These are phyloP conservation scores for Cotesia glomerata DNA, from an alignment of 1,140 invertebrate genomes.

Conservation along the genomic window DNA sequence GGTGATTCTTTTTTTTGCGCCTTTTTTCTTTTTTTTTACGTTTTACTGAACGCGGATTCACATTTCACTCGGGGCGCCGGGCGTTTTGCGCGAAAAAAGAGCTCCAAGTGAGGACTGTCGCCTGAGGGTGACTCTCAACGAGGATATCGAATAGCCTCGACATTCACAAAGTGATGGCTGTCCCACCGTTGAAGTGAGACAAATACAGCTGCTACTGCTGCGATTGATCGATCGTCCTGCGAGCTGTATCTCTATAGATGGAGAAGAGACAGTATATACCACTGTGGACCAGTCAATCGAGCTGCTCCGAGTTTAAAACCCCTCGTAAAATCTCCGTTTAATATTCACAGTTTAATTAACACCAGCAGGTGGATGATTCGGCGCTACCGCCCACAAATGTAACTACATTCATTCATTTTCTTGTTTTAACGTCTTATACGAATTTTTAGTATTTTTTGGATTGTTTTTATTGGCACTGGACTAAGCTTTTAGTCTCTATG, in stretches of 20 bases:
- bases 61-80: conserved; percentile 17
- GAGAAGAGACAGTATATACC: not conserved
- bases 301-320: too few relatives aligned
- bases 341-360: too few relatives aligned
- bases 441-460: too few relatives aligned
- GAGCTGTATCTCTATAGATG: not conserved
- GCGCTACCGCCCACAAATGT: too few relatives aligned
- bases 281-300: not conserved
- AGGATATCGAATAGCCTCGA: conserved; percentile 17
- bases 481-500: too few relatives aligned
- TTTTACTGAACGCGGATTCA: not conserved
- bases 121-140: conserved; percentile 8
- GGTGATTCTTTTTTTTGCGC: not conserved
- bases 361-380: too few relatives aligned
- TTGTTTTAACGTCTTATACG: too few relatives aligned
- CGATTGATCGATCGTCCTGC: not conserved
- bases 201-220: not conserved
- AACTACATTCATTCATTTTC: too few relatives aligned
- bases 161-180: conserved; percentile 21
- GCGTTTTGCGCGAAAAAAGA: conserved; percentile 7
- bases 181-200: not conserved
- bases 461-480: too few relatives aligned
- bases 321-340: not conserved
- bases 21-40: not conserved
- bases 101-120: conserved; percentile 6